Conservation (phyloP, 92 coral and sea anemone genomes). For the Palythoa grandiflora region DNA sequence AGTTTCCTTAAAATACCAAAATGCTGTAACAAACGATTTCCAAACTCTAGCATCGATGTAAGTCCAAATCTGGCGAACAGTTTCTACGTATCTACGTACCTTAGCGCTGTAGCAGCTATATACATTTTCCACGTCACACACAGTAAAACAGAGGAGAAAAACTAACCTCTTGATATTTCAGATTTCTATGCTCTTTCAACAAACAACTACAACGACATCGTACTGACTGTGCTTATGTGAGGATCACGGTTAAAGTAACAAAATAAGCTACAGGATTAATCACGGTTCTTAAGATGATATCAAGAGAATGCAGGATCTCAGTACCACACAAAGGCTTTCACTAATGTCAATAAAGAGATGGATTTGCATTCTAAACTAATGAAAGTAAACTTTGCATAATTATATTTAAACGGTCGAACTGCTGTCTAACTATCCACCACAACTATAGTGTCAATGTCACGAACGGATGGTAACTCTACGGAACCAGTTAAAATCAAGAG, state of each 20-base stretch:
- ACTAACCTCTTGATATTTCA: too few species aligned
- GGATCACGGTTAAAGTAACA: neutral
- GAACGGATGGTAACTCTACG: neutral
- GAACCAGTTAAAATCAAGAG: too few species aligned
- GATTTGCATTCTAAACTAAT: constrained; percentile 7
- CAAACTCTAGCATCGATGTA: too few species aligned
- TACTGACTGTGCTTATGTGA: neutral
- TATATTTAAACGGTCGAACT: neutral
- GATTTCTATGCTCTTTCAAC: too few species aligned
- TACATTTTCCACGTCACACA: too few species aligned
- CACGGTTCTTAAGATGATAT: neutral
- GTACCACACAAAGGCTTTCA: neutral
- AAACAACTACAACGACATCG: too few species aligned
- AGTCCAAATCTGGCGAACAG: too few species aligned
- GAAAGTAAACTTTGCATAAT: neutral
- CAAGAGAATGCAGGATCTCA: neutral
- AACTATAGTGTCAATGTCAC: neutral
- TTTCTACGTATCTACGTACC: too few species aligned
- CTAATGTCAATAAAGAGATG: neutral
- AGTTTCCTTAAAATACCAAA: too few species aligned
- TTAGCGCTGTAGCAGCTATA: too few species aligned
- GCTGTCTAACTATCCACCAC: neutral
- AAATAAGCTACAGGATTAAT: neutral
- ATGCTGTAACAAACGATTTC: too few species aligned
- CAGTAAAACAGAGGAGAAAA: too few species aligned